These are phyloP conservation scores for Huso huso DNA, from an alignment of 2,797 vertebrate genomes.

Conservation along the genomic window DNA sequence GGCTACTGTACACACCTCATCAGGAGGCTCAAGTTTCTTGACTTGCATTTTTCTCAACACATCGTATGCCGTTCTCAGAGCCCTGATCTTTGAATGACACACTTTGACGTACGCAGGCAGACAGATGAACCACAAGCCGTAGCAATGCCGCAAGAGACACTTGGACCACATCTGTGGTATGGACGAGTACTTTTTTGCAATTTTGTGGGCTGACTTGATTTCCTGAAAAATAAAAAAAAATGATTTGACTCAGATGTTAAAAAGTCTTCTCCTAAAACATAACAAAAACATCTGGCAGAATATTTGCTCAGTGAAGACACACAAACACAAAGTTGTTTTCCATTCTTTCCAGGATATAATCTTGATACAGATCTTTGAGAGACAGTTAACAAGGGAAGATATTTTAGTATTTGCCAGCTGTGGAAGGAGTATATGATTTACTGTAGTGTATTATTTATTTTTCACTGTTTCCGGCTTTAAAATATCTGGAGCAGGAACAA, in stretches of 20 bases:
- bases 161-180: slow-evolving; percentile 98
- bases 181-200: slow-evolving; percentile 86
- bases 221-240: slow-evolving; percentile 60
- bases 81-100: slow-evolving; percentile 91
- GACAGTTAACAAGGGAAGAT: too few relatives aligned
- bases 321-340: too few relatives aligned
- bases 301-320: too few relatives aligned
- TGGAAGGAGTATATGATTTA: too few relatives aligned
- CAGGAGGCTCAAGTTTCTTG: slow-evolving; percentile 88
- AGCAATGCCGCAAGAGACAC: slow-evolving; percentile 89
- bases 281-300: too few relatives aligned
- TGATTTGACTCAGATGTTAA: not conserved
- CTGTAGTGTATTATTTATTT: too few relatives aligned
- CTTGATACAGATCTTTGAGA: too few relatives aligned
- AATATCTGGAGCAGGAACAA: too few relatives aligned
- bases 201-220: slow-evolving; percentile 89
- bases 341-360: too few relatives aligned
- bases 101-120: slow-evolving; percentile 83
- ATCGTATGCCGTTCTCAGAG: slow-evolving; percentile 84
- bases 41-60: slow-evolving; percentile 91
- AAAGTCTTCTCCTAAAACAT: too few relatives aligned
- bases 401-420: too few relatives aligned
- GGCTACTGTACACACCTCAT: slow-evolving; percentile 69
- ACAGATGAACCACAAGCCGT: slow-evolving; percentile 97
- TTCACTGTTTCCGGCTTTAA: too few relatives aligned